phyloP scores from a whole-genome alignment of 2,888 invertebrate genomes.

The Torymus tubicola region DNA sequence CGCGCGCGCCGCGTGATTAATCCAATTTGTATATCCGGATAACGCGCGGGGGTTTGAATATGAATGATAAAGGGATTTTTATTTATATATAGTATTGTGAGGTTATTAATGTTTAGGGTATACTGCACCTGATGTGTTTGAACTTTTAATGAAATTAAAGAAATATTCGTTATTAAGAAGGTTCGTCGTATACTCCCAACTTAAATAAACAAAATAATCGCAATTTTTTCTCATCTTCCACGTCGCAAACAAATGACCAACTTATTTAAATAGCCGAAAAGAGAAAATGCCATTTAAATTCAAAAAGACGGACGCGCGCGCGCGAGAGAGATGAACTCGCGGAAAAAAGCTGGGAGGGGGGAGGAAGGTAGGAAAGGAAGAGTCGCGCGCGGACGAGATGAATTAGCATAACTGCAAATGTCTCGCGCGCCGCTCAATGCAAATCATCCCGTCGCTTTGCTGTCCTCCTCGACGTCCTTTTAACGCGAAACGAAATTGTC shows the following conservation, averaged over 20 bases:
- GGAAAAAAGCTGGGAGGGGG: background rate
- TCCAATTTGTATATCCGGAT: no score
- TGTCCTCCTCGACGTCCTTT: slow-evolving; percentile 26
- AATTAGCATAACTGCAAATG: slow-evolving; percentile 56
- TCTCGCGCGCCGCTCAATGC: slow-evolving; percentile 49
- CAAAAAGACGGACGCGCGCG: slow-evolving; percentile 23
- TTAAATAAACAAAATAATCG: background rate
- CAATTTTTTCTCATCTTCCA: background rate
- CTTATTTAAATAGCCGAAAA: slow-evolving; percentile 19
- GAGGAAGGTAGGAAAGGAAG: slow-evolving; percentile 12
- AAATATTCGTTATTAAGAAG: no score
- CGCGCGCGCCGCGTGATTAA: no score
- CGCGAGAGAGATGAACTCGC: background rate
- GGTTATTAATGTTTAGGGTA: no score
- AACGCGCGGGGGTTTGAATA: no score
- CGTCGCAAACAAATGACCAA: slow-evolving; percentile 12
- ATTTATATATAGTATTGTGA: no score
- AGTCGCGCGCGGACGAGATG: slow-evolving; percentile 32
- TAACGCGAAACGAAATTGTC: slow-evolving; percentile 41
- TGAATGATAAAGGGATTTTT: no score
- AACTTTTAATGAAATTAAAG: no score
- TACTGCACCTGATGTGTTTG: no score
- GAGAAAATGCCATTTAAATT: slow-evolving; percentile 39
- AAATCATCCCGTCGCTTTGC: slow-evolving; percentile 23
- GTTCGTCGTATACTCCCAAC: no score